phyloP scores from a whole-genome alignment of 1,140 invertebrate genomes.

The Microplitis mediator region DNA sequence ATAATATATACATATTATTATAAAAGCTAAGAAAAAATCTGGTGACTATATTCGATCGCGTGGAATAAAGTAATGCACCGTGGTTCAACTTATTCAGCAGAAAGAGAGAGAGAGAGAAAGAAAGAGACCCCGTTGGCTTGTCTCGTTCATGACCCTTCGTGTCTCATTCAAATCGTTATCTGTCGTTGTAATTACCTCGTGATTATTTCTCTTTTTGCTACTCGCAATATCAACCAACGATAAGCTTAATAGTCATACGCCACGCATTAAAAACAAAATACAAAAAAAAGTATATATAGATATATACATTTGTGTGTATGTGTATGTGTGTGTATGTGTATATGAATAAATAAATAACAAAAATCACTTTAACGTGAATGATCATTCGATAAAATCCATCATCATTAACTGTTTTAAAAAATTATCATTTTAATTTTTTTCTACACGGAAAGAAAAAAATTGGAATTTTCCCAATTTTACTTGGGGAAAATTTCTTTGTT shows the following conservation, averaged over 20 bases:
- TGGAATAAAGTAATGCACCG: slow-evolving; percentile 23
- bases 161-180: slow-evolving; percentile 30
- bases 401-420: too few relatives aligned
- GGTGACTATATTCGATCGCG: slow-evolving; percentile 12
- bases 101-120: neutral
- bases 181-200: slow-evolving; percentile 34
- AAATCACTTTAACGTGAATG: too few relatives aligned
- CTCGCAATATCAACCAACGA: neutral
- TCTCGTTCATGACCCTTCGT: slow-evolving; percentile 20
- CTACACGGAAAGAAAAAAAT: too few relatives aligned
- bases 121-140: neutral
- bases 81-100: slow-evolving; percentile 13
- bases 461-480: too few relatives aligned
- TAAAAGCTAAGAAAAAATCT: neutral
- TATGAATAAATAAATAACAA: too few relatives aligned
- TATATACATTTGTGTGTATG: neutral
- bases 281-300: neutral
- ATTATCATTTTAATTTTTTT: too few relatives aligned
- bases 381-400: too few relatives aligned
- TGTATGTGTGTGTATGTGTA: neutral
- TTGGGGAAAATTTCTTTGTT: too few relatives aligned
- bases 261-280: slow-evolving; percentile 21
- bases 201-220: slow-evolving; percentile 24
- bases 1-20: neutral
- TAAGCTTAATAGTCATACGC: slow-evolving; percentile 25